Base-by-base conservation (phyloP, 2,797 vertebrate genomes). In the Etheostoma nigrum region DNA sequence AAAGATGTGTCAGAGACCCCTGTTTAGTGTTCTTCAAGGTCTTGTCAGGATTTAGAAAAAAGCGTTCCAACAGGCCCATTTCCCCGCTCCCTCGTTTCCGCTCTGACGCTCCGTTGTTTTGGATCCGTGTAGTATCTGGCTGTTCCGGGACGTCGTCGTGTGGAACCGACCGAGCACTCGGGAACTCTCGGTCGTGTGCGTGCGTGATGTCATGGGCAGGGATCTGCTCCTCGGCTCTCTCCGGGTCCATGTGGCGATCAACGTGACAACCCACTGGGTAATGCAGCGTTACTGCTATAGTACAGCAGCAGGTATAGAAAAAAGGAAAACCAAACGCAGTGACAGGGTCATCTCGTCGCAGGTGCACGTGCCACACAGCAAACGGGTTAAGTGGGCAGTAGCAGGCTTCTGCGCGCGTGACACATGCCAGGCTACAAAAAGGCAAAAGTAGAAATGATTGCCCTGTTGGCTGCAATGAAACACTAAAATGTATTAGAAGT, bases 161-260 rank as follows among this genome's bases (percentile, higher is more conserved):
- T 59, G 69, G 80, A 75, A 77, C 71, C 88, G 78, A 88, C 0
- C 61, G 62, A 73, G 36, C 88, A 52, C 21, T 88, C 87, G 82
- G 77, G 7, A 67, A 36, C 68, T 42, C 86, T 84, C 82, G 74
- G 83, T 30, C 33, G 66, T 79, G 76, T 81, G 78, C 74, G 75
- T 48, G 62, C 59, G 42, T 93, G 90, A 93, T 90, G 91, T 94
- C 91, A 93, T 19, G 72, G 62, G 12, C 84, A 52, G 75, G 84
- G 85, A 80, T 87, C 69, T 23, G 86, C 79, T 61, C 69, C 74
- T 53, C 64, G 54, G 44, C 42, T 67, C 36, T 57, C 54, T 52
- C 74, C 19, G 57, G 12, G 19, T 52, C 94, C 94, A 94, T 94
- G 94, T 91, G 94, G 91, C 93, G 93, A 88, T 91, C 93, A 92